Evolutionary conservation across 2,797 vertebrate species (phyloP).

Genomic region (Oceanodroma leucorhoa): DNA sequence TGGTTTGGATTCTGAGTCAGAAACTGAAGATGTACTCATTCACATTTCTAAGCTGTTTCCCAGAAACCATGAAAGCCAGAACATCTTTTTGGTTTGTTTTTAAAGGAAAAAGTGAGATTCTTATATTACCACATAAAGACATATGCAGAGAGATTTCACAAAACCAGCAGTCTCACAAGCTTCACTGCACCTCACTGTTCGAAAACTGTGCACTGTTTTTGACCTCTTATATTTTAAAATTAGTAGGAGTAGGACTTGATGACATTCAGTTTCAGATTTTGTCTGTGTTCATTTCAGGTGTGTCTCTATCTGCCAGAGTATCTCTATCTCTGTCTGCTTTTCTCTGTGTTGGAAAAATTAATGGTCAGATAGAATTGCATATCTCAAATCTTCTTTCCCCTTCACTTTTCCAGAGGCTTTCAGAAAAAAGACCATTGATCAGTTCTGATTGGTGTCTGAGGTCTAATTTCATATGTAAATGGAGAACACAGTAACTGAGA

Average conservation of each 20-base stretch:
- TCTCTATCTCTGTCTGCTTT: not conserved
- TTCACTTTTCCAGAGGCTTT: not conserved
- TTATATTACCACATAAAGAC: not conserved
- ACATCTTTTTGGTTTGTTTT: not conserved
- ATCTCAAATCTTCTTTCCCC: not conserved
- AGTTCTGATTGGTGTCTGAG: not conserved
- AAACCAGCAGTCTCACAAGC: not conserved
- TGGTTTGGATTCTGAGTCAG: conserved; percentile 13
- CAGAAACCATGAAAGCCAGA: not conserved
- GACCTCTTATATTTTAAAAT: not conserved
- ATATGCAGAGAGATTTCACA: not conserved
- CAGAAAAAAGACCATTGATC: not conserved
- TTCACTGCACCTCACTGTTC: conserved; percentile 1
- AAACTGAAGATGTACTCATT: not conserved
- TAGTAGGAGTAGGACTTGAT: not conserved
- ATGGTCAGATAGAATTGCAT: not conserved
- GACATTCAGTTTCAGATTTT: not conserved
- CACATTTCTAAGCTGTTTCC: not conserved
- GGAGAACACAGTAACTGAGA: not conserved
- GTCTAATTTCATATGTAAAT: not conserved
- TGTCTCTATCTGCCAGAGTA: not conserved
- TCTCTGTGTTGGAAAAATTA: not conserved
- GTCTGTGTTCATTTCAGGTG: not conserved
- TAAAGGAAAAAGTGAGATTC: not conserved
- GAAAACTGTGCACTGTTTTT: not conserved